These are phyloP conservation scores for Papilio elwesi DNA, from an alignment of 2,888 invertebrate genomes.

Conservation along the genomic window DNA sequence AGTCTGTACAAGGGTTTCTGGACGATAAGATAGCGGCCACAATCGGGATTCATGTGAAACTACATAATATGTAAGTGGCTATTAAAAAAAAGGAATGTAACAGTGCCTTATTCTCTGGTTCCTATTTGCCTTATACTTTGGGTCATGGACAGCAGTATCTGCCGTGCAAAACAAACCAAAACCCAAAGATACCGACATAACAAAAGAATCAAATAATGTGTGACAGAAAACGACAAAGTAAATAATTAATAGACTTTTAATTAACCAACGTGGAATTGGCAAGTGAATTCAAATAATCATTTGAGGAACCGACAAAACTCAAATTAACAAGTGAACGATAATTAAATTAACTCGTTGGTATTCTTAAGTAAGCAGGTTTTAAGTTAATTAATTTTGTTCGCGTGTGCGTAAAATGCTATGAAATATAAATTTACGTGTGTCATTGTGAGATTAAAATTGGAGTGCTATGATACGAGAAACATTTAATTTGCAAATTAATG, in stretches of 20 bases:
- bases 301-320: constrained; percentile 25
- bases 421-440: not conserved
- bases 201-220: constrained; percentile 14
- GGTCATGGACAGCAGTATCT: too few species aligned
- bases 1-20: too few species aligned
- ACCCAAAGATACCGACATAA: not conserved
- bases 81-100: too few species aligned
- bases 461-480: not conserved
- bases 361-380: constrained; percentile 29
- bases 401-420: not conserved
- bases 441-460: constrained; percentile 1
- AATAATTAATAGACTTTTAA: constrained; percentile 37
- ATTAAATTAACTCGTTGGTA: constrained; percentile 20
- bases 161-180: too few species aligned
- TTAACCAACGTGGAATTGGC: constrained; percentile 33
- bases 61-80: too few species aligned
- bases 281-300: constrained; percentile 33
- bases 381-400: constrained; percentile 16
- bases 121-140: too few species aligned
- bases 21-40: too few species aligned
- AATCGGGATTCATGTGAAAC: too few species aligned
- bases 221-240: constrained; percentile 14
- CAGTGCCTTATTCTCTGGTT: too few species aligned
- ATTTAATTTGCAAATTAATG: not conserved
- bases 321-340: constrained; percentile 30